phyloP scores from a whole-genome alignment of 1,140 invertebrate species.

The Marisa cornuarietis region DNA sequence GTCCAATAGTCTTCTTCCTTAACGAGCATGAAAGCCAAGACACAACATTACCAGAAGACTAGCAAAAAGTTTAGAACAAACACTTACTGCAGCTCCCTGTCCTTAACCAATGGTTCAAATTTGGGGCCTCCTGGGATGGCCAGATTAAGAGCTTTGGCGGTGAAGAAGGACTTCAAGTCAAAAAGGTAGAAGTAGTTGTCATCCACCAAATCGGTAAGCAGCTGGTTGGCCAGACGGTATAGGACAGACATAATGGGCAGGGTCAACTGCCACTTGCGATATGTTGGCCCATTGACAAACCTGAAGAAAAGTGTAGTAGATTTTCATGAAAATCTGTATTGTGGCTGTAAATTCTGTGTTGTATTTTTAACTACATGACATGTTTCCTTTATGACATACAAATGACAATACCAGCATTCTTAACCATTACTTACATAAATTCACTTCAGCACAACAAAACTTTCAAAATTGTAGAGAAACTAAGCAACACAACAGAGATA shows the following conservation, averaged over 20 bases:
- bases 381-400: neutral
- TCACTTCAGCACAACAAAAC: no score
- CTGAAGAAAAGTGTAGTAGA: slow-evolving; percentile 61
- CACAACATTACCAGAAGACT: no score
- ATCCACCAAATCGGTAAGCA: slow-evolving; percentile 98
- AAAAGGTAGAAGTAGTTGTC: slow-evolving; percentile 99
- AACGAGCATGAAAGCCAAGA: no score
- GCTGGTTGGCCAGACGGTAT: slow-evolving; percentile 96
- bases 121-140: slow-evolving; percentile 99
- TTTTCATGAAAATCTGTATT: neutral
- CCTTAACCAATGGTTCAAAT: slow-evolving; percentile 99
- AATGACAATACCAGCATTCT: neutral
- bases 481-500: no score
- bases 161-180: slow-evolving; percentile 99
- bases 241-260: slow-evolving; percentile 97
- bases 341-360: neutral
- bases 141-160: slow-evolving; percentile 99
- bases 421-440: neutral
- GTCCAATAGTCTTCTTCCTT: no score
- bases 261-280: slow-evolving; percentile 93
- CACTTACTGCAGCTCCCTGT: slow-evolving; percentile 75
- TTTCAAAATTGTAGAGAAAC: no score
- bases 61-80: neutral
- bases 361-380: neutral
- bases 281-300: slow-evolving; percentile 96